Conservation (phyloP, 1,140 invertebrate species). For the Anastatus disparis region DNA sequence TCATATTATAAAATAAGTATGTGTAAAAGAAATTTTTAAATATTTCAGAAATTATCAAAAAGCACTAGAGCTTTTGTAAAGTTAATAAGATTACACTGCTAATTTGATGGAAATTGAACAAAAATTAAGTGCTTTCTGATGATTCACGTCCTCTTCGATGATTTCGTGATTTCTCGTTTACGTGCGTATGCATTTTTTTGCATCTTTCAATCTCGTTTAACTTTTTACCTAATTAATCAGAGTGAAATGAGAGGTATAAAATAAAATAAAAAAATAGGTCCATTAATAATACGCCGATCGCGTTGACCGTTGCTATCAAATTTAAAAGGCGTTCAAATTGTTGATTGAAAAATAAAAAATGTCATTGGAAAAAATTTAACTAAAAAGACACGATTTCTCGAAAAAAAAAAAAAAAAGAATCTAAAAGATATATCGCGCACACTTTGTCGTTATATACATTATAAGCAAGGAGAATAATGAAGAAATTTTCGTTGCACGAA, state of each 20-base stretch:
- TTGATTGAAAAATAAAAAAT: not conserved
- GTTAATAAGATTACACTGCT: not conserved
- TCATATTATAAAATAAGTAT: no score
- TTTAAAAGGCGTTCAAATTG: constrained; percentile 7
- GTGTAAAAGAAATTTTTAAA: not conserved
- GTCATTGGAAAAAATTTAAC: no score
- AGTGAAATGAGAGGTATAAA: not conserved
- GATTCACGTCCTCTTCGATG: no score
- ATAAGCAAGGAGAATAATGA: not conserved
- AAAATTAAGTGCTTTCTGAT: no score
- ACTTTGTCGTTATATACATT: not conserved
- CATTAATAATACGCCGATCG: not conserved
- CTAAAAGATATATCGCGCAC: not conserved
- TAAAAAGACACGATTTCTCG: not conserved
- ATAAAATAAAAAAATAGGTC: not conserved
- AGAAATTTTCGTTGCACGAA: not conserved
- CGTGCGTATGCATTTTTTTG: no score
- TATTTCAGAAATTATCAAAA: not conserved
- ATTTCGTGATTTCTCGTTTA: no score
- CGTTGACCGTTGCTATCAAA: constrained; percentile 6
- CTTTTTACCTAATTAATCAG: no score
- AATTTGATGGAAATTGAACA: no score
- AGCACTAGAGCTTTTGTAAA: not conserved
- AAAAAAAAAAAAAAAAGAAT: not conserved
- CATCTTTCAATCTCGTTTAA: no score